Evolutionary conservation across 1,140 invertebrate species (phyloP).

Genomic region (Diuraphis noxia): DNA sequence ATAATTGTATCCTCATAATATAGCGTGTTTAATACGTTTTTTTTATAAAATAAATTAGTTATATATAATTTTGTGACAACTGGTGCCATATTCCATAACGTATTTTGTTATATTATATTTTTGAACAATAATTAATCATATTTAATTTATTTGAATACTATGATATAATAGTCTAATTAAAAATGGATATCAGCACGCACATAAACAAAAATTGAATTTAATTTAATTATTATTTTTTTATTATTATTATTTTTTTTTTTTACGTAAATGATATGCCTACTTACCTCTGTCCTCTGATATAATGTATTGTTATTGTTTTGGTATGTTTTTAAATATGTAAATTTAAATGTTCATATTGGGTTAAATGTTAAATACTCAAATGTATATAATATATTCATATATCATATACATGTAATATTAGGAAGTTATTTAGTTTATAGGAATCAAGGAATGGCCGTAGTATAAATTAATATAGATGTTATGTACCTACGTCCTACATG

Average conservation of each 20-base stretch:
- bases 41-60: not conserved
- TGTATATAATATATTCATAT: no score
- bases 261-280: not conserved
- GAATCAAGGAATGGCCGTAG: not conserved
- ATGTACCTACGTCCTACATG: not conserved
- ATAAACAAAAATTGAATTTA: slow-evolving; percentile 6
- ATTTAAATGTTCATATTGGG: not conserved
- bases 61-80: not conserved
- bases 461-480: not conserved
- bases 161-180: not conserved
- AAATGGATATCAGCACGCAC: not conserved
- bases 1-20: not conserved
- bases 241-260: not conserved
- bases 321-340: not conserved
- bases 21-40: not conserved
- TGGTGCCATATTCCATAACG: not conserved
- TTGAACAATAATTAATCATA: not conserved
- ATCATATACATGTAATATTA: no score
- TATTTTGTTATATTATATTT: not conserved
- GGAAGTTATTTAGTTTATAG: no score
- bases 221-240: not conserved
- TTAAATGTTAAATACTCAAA: no score
- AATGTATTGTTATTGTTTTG: not conserved
- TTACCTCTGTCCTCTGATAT: no score
- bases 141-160: not conserved